Evolutionary conservation across 1,140 invertebrate genomes (phyloP), one percentile per base, ranked within the genome.

Genomic region (Fopius arisanus): DNA sequence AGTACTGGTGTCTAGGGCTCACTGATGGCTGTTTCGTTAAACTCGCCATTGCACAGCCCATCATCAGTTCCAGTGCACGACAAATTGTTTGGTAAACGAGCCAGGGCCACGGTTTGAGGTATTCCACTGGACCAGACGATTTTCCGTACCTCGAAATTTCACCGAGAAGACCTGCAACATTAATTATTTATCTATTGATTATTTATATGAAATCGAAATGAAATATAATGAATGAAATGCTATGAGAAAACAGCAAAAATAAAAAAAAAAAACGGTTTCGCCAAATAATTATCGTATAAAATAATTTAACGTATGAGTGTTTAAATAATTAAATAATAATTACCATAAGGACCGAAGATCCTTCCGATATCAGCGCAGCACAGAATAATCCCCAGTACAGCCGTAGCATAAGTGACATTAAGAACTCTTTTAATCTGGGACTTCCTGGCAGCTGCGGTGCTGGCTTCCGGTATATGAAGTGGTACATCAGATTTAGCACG

Each of bases 1-100:
- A 72, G 70, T 87, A 88, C 54, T 86, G 87, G 75, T 90, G 89
- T 29, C 88, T 84, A 26, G 89, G 90, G 76, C 89, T 90, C 9
- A 88, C 86, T 12, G 90, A 89, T 0, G 91, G 89, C 74, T 91
- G 90, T 63, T 91, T 90, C n/a, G 90, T 91, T 73, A 91, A 89
- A 79, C 90, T 91, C 10, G 90, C 91, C 88, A 92, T 90, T 2
- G 89, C 87, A 69, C 87, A 90, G 10, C 89, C 90, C 89, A 91
- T 91, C 23, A 85, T 82, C 14, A 91, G 80, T 80, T 91, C 90
- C 9, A 90, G 73, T 19, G 78, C 79, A 41, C 90, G 84, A 72
- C 86, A 89, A 0, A 90, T 23, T 2, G 90, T 91, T 79, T 91
- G 89, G 72, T 90, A 90, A 6, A 87, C 77, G n/a, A 91, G 84